These are phyloP conservation scores for Aporophyla lueneburgensis DNA, from an alignment of 2,888 invertebrate genomes.

Conservation along the genomic window DNA sequence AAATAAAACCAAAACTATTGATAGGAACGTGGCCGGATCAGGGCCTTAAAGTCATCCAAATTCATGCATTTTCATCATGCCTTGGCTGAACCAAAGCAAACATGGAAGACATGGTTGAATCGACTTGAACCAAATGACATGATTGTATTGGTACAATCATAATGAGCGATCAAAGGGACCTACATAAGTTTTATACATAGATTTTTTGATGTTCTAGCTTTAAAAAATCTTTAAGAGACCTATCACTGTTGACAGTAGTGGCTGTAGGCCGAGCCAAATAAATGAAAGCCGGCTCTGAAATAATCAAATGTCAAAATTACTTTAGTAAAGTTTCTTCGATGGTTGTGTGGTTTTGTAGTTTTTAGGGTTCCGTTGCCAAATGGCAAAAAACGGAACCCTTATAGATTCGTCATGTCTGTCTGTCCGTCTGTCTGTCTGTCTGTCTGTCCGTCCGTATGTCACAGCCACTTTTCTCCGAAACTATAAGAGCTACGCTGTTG, in stretches of 20 bases:
- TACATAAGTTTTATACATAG: background rate
- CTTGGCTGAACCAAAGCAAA: background rate
- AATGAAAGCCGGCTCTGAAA: too few relatives aligned
- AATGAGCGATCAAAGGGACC: background rate
- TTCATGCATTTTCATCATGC: background rate
- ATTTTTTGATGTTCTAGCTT: background rate
- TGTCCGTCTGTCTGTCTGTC: too few relatives aligned
- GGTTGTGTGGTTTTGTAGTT: background rate
- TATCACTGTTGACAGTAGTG: background rate
- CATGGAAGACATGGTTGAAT: background rate
- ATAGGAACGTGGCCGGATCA: background rate
- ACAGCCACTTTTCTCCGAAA: too few relatives aligned
- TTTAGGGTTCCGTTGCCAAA: too few relatives aligned
- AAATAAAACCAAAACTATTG: background rate
- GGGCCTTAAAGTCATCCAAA: background rate
- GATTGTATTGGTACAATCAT: background rate
- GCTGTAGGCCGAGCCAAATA: background rate
- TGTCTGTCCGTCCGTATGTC: too few relatives aligned
- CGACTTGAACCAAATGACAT: background rate
- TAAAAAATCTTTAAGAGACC: background rate
- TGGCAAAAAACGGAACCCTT: too few relatives aligned
- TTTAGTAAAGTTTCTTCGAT: background rate
- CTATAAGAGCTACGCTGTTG: too few relatives aligned
- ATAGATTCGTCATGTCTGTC: too few relatives aligned
- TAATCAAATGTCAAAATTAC: background rate